A percentile compares a stretch with the other conserved stretches of the same genome.
These are phyloP conservation scores for Lasioglossum calceatum DNA, from an alignment of 2,888 invertebrate genomes.

Conservation along the genomic window DNA sequence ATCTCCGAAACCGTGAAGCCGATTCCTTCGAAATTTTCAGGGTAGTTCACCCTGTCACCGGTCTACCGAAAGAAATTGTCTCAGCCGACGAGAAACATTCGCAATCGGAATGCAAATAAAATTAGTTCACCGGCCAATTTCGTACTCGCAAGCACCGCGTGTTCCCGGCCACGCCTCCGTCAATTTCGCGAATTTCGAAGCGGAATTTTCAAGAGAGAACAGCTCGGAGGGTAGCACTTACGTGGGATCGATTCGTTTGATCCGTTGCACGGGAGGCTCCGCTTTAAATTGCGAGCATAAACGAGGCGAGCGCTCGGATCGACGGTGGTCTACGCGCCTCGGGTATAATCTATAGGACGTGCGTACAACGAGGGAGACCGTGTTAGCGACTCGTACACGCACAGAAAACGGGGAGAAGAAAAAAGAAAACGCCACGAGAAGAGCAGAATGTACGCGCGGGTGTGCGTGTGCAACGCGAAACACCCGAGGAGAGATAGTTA, in stretches of 20 bases:
- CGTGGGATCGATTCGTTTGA: constrained; percentile 3
- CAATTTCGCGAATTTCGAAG: not conserved
- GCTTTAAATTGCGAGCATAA: constrained; percentile 1
- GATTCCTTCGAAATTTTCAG: not conserved
- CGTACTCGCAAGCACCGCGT: not conserved
- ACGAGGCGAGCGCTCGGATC: constrained; percentile 17
- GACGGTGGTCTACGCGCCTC: constrained; percentile 7
- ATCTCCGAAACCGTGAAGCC: not conserved
- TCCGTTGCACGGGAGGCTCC: constrained; percentile 2
- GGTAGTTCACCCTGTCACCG: not conserved
- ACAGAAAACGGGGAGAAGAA: not conserved
- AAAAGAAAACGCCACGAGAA: not conserved
- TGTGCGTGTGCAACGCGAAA: not conserved
- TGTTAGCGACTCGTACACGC: not conserved
- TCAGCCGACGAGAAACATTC: not conserved
- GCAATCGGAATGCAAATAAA: not conserved
- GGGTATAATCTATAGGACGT: constrained; percentile 21
- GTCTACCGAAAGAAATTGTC: not conserved
- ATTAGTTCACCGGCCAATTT: not conserved
- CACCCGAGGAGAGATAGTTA: constrained; percentile 1
- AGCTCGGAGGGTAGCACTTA: not conserved
- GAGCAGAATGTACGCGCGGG: not conserved
- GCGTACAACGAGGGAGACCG: not conserved
- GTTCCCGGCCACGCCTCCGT: not conserved
- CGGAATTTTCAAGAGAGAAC: not conserved